A percentile compares a stretch with the other conserved stretches of the same genome.
Conservation (phyloP, 2,888 invertebrate species). For the Leptura quadrifasciata region DNA sequence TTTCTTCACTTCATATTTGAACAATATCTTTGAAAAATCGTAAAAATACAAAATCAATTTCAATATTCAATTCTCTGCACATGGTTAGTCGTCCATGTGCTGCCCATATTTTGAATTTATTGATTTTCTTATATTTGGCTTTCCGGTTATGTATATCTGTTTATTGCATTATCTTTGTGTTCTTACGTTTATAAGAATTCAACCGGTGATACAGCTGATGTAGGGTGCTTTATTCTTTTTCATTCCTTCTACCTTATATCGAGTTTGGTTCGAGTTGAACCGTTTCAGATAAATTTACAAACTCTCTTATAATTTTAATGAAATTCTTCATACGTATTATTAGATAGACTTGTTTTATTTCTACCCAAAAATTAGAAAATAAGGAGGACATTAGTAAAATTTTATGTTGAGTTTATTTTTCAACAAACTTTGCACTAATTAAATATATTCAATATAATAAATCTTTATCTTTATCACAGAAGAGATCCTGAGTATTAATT, state of each 20-base stretch:
- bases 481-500: no score
- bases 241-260: neutral
- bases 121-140: slow-evolving; percentile 45
- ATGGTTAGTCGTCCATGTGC: slow-evolving; percentile 51
- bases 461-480: no score
- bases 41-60: slow-evolving; percentile 59
- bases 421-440: no score
- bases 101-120: slow-evolving; percentile 56
- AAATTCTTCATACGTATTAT: neutral
- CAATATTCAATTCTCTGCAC: slow-evolving; percentile 55
- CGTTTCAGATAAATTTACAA: neutral
- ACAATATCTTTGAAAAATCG: slow-evolving; percentile 54
- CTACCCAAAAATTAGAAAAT: no score
- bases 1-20: slow-evolving; percentile 50
- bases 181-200: slow-evolving; percentile 41
- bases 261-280: slow-evolving; percentile 5
- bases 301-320: slow-evolving; percentile 5
- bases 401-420: no score
- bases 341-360: no score
- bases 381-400: no score
- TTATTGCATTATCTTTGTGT: slow-evolving; percentile 50
- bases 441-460: no score
- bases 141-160: slow-evolving; percentile 49
- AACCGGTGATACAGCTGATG: slow-evolving; percentile 21
- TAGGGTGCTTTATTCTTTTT: neutral